These are phyloP conservation scores for Cynaeus angustus DNA, from an alignment of 2,888 invertebrate genomes.

Conservation along the genomic window DNA sequence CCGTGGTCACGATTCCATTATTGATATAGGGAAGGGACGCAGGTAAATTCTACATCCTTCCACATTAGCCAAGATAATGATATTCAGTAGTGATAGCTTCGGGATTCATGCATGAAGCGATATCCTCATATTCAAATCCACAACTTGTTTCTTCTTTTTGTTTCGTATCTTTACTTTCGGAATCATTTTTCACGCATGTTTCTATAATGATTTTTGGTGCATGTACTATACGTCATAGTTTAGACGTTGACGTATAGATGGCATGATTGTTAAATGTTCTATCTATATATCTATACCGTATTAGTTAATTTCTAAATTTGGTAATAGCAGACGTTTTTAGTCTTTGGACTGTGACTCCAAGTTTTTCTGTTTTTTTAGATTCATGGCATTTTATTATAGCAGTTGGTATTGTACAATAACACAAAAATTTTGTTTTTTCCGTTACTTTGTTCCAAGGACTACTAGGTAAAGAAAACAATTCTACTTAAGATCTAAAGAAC, in stretches of 20 bases:
- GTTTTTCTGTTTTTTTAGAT: too few species aligned
- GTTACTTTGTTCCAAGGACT: too few species aligned
- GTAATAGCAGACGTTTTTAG: too few species aligned
- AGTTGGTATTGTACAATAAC: too few species aligned
- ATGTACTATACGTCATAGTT: background rate
- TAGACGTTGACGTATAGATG: background rate
- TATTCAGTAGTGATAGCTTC: constrained; percentile 17
- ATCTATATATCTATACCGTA: too few species aligned
- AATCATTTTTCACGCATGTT: background rate
- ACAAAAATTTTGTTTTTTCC: too few species aligned
- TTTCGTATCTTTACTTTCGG: background rate
- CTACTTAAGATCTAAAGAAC: too few species aligned
- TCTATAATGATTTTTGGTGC: background rate
- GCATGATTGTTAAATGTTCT: background rate
- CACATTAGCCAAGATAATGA: constrained; percentile 32
- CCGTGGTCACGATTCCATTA: constrained; percentile 56
- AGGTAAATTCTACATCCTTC: constrained; percentile 51
- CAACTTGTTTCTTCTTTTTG: constrained; percentile 1
- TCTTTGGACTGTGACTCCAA: too few species aligned
- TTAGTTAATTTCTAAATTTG: too few species aligned
- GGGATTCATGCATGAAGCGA: background rate
- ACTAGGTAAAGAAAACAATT: too few species aligned
- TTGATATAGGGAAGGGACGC: constrained; percentile 47
- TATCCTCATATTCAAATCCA: background rate
- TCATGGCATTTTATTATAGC: too few species aligned